Percentiles rank a stretch among this genome's conserved stretches.
phyloP scores from a whole-genome alignment of 1,140 invertebrate genomes.

The Sitophilus oryzae region DNA sequence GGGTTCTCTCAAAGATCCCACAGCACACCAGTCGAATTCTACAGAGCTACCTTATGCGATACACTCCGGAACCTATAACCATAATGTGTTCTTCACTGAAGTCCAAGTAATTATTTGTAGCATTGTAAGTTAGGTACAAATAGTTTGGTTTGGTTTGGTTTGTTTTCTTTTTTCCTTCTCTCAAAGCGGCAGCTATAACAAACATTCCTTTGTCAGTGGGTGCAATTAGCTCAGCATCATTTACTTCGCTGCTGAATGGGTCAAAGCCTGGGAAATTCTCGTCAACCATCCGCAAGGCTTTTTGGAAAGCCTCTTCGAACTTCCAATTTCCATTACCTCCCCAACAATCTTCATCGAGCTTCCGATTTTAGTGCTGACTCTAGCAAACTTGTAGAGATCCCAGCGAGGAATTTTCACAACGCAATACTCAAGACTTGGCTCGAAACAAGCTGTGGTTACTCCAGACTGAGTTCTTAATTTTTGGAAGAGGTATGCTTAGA shows the following conservation, averaged over 20 bases:
- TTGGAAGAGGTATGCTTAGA: slow-evolving; percentile 79
- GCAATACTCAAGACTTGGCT: slow-evolving; percentile 98
- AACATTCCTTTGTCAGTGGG: slow-evolving; percentile 98
- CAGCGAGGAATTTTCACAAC: slow-evolving; percentile 97
- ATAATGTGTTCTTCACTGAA: slow-evolving; percentile 78
- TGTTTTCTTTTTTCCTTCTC: slow-evolving; percentile 77
- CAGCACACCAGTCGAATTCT: slow-evolving; percentile 99
- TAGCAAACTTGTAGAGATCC: slow-evolving; percentile 95
- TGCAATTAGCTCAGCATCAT: slow-evolving; percentile 80
- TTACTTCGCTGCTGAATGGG: slow-evolving; percentile 72
- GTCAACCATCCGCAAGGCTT: slow-evolving; percentile 97
- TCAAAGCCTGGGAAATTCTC: slow-evolving; percentile 92
- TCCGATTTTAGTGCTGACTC: slow-evolving; percentile 96
- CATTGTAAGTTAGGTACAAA: slow-evolving; percentile 96
- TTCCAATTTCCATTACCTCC: slow-evolving; percentile 98
- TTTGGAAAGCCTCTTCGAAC: slow-evolving; percentile 99
- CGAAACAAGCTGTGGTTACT: slow-evolving; percentile 97
- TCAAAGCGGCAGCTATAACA: slow-evolving; percentile 89
- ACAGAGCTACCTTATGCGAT: slow-evolving; percentile 98
- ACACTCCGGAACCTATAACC: slow-evolving; percentile 94
- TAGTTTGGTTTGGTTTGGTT: slow-evolving; percentile 85
- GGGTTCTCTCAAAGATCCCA: slow-evolving; percentile 89
- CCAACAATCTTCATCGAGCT: slow-evolving; percentile 99
- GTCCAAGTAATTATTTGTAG: slow-evolving; percentile 73
- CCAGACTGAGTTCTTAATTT: slow-evolving; percentile 93